Evolutionary conservation across 2,113 vertebrate species (phyloP).

Genomic region (Tylochromis polylepis): DNA sequence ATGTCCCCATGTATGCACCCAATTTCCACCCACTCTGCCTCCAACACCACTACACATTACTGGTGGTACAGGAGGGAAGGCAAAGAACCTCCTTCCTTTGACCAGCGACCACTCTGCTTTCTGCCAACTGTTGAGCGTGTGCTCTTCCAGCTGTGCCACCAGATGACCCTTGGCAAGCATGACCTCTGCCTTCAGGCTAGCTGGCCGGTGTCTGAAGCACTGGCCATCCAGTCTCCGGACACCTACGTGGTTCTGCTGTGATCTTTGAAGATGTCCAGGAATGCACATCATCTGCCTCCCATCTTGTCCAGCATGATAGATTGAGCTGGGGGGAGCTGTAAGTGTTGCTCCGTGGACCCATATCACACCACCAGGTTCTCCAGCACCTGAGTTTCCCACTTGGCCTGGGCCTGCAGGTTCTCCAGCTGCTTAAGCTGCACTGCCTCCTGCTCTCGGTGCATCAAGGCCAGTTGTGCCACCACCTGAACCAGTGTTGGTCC

Average conservation of each 20-base stretch:
- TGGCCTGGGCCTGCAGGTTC: background rate
- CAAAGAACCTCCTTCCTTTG: too few relatives aligned
- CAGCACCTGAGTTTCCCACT: background rate
- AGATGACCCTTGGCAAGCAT: too few relatives aligned
- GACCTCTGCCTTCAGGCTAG: too few relatives aligned
- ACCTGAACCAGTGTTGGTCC: background rate
- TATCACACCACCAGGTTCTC: background rate
- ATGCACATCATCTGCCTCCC: background rate
- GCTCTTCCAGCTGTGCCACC: too few relatives aligned
- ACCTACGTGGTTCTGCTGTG: background rate
- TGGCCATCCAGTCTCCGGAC: background rate
- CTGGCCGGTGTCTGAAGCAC: background rate
- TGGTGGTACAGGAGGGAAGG: too few relatives aligned
- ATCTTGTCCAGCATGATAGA: background rate
- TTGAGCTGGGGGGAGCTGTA: background rate
- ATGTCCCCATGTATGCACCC: too few relatives aligned
- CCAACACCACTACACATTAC: too few relatives aligned
- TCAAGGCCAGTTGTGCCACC: background rate
- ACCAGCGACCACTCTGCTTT: too few relatives aligned
- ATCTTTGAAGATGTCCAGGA: background rate
- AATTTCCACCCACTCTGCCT: too few relatives aligned
- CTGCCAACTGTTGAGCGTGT: too few relatives aligned
- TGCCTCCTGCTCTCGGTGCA: background rate
- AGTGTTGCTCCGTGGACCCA: background rate
- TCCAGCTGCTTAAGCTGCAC: background rate